phyloP scores from a whole-genome alignment of 2,113 vertebrate genomes.

The Amazona guildingii region DNA sequence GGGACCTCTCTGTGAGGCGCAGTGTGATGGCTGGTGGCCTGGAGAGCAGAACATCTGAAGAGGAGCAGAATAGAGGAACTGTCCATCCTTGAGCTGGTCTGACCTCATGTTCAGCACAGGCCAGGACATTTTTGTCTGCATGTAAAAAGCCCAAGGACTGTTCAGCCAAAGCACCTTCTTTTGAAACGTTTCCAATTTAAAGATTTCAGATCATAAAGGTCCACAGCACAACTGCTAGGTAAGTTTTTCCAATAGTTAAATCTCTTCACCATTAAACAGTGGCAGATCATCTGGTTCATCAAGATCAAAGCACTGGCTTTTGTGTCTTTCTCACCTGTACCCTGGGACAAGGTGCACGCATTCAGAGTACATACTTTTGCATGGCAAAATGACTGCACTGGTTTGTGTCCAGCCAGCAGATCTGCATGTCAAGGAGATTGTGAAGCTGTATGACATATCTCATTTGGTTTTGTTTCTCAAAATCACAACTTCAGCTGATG shows the following conservation, averaged over 20 bases:
- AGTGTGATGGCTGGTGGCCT: background rate
- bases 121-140: background rate
- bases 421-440: background rate
- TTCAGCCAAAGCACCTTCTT: background rate
- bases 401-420: background rate
- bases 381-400: accelerated
- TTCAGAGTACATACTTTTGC: background rate
- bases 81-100: background rate
- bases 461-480: background rate
- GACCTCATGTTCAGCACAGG: background rate
- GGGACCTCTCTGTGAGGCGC: background rate
- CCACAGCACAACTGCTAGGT: background rate
- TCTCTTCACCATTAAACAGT: background rate
- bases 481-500: background rate
- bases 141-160: background rate
- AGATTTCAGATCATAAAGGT: background rate
- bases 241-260: background rate
- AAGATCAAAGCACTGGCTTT: background rate
- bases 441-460: background rate
- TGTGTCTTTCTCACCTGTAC: accelerated
- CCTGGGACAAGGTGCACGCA: background rate
- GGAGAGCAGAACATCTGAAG: background rate
- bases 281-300: background rate
- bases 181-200: background rate
- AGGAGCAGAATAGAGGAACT: background rate